Evolutionary conservation across 2,113 vertebrate species (phyloP).

Genomic region (Damaliscus lunatus): DNA sequence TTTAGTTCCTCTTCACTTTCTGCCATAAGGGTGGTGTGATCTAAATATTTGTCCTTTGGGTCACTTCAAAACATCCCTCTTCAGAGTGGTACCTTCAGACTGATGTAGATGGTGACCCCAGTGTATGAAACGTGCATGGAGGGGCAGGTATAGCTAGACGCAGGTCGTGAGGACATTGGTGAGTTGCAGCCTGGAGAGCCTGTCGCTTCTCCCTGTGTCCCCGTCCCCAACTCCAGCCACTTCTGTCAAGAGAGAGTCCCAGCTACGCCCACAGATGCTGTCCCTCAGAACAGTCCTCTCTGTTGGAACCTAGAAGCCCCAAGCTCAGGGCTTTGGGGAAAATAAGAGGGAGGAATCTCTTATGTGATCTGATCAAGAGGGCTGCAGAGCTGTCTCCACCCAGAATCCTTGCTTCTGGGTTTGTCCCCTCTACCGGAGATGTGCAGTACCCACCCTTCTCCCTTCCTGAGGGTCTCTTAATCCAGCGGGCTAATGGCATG

Average conservation of each 20-base stretch:
- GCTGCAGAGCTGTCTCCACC: neutral
- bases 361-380: neutral
- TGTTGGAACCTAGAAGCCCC: neutral
- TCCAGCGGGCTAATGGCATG: neutral
- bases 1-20: too few relatives aligned
- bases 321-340: neutral
- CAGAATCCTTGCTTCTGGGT: neutral
- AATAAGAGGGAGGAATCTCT: neutral
- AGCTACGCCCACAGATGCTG: neutral
- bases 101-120: neutral
- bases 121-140: accelerated
- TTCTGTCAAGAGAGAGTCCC: neutral
- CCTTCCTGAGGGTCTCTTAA: neutral
- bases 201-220: neutral
- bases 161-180: accelerated
- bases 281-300: neutral
- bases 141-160: accelerated
- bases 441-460: neutral
- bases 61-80: neutral
- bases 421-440: neutral
- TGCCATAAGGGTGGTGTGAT: too few relatives aligned
- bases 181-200: neutral
- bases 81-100: neutral
- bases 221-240: too few relatives aligned
- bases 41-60: neutral